Base-by-base conservation (phyloP, 2,888 invertebrate genomes). In the Thyatira batis region DNA sequence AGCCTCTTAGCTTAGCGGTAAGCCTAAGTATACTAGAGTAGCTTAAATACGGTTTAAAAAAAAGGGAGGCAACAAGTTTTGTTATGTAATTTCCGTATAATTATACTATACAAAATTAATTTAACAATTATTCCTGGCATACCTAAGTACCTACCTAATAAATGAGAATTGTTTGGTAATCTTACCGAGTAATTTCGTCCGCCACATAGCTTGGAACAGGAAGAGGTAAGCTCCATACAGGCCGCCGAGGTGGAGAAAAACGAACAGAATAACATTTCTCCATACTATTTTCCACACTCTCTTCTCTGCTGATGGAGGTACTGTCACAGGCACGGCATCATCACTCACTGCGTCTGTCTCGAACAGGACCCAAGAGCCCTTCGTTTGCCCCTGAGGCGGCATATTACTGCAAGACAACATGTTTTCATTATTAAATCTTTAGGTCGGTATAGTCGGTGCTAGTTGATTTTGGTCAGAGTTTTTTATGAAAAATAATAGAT, bases 211-310 rank as follows among this genome's bases (percentile, higher is more conserved):
- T 43, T 95, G 94, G n/a, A 95, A 93, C 11, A 97, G 78, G 76
- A 94, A 91, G 4, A 96, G 89, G 79, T 95, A 97, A 0, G 94
- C 80, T 28, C 97, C 97, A 70, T 96, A 97, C 0, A 96, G 63
- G 0, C 95, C 95, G 0, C 94, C 95, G 33, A 93, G 27, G 75
- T 97, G 97, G 50, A 97, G 92, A 58, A 94, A 93, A 0, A 85
- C 84, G 78, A 97, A 96, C 1, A 96, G 88, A 1, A 95, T 87
- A 20, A 97, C 95, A 73, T 97, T 97, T 63, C 95, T 93, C 97
- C 97, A 97, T 0, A 97, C 97, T 39, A 97, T 89, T 67, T 93
- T 80, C 62, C 93, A 72, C 70, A 92, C 89, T 52, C 94, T 88
- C 61, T 93, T 92, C 51, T 94, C 94, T 0, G 94, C 94, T 3